Base-by-base conservation (phyloP, 2,888 invertebrate genomes). In the Sesia bembeciformis region DNA sequence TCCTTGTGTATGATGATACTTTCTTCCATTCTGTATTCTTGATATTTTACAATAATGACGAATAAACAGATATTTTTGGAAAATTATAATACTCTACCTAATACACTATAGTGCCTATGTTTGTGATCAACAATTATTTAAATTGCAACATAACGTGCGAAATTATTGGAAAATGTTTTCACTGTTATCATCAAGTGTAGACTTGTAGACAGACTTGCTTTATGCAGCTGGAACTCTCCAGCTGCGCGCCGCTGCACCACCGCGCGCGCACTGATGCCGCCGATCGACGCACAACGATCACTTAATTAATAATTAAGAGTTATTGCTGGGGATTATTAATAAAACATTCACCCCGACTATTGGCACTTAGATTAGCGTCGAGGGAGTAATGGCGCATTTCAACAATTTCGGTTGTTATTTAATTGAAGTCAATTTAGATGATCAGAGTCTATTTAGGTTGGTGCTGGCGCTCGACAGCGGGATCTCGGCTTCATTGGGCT, bases 381-480 rank as follows among this genome's bases (percentile, higher is more conserved):
- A 87, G 89, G 88, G 89, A 86, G 89, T 86, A 85, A 89, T 87
- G 87, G 87, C 88, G 87, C 88, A 87, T 89, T 89, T 88, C 87
- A 89, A 88, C 89, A 88, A 89, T 88, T 89, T 89, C 88, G 88
- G 89, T 89, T 88, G 89, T 89, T 89, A 89, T 89, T 89, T 89
- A 89, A 89, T 89, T 89, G 89, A 89, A 89, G 88, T 88, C 89
- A 89, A 89, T 89, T 89, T 88, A 89, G 88, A 89, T 88, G 89
- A 89, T 89, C 89, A 89, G 88, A 89, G 87, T 89, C 89, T 89
- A 89, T 89, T 89, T 88, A 88, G 89, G 88, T 87, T 88, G 88
- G 85, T 87, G 87, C 87, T 87, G 88, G 85, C 84, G 79, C 81
- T 84, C 86, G 87, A 78, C 85, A 84, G 76, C 83, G 88, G 87